Evolutionary conservation across 2,113 vertebrate species (phyloP).

Genomic region (Heterocephalus glaber): DNA sequence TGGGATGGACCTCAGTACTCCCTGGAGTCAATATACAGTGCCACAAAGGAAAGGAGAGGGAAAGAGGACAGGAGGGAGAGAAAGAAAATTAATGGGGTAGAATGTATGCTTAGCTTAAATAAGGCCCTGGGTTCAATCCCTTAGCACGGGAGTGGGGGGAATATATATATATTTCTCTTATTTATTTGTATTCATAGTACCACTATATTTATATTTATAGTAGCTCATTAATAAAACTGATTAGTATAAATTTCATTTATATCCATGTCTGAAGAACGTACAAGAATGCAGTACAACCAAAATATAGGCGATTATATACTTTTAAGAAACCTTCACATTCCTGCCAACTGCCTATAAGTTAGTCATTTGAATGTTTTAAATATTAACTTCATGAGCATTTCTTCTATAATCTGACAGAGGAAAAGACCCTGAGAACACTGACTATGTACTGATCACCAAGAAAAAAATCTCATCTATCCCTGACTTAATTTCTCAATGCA

Average conservation of each 20-base stretch:
- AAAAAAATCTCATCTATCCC: neutral
- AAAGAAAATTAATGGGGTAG: neutral
- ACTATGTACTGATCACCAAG: neutral
- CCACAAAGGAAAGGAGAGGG: too few relatives aligned
- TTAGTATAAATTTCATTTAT: neutral
- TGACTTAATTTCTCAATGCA: neutral
- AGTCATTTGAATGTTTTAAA: neutral
- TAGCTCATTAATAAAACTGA: neutral
- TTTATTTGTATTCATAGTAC: neutral
- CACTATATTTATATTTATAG: neutral
- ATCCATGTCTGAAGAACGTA: neutral
- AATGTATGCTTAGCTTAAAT: neutral
- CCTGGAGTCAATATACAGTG: neutral
- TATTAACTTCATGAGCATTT: neutral
- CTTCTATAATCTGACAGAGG: neutral
- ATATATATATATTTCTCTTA: neutral
- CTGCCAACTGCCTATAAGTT: neutral
- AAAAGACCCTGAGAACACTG: neutral
- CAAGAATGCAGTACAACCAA: neutral
- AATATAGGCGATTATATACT: neutral
- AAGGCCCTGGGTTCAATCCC: neutral
- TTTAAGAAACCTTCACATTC: neutral
- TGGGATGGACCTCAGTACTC: neutral
- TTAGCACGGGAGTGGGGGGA: neutral
- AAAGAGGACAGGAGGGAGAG: neutral